Conservation (phyloP, 1,140 invertebrate genomes). For the Nasonia vitripennis region DNA sequence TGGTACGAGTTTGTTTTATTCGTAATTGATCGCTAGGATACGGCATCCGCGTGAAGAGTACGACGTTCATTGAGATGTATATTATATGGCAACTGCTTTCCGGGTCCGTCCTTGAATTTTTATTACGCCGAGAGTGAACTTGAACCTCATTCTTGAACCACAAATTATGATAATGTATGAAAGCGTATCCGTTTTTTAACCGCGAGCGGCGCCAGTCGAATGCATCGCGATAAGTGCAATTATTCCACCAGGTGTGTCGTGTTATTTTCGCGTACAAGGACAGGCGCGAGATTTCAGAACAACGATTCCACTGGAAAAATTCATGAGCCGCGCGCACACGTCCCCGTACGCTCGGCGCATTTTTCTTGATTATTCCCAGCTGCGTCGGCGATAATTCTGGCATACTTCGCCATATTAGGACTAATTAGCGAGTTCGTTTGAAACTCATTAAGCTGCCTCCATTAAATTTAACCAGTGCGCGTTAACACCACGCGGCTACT, state of each 20-base stretch:
- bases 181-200: neutral
- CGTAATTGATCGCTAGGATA: neutral
- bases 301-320: neutral
- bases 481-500: too few relatives aligned
- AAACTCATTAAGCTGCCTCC: neutral
- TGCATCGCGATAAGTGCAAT: neutral
- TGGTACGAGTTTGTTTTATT: neutral
- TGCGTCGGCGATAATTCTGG: too few relatives aligned
- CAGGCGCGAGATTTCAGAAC: neutral
- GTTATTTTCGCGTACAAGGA: neutral
- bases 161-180: conserved; percentile 34
- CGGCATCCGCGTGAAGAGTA: neutral
- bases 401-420: neutral
- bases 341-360: neutral
- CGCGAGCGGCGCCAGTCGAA: neutral
- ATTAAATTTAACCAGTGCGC: neutral
- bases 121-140: neutral
- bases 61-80: neutral
- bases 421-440: neutral
- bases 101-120: neutral
- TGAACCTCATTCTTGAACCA: neutral
- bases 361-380: too few relatives aligned
- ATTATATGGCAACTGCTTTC: neutral
- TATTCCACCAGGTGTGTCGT: neutral
- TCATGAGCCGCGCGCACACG: neutral